Evolutionary conservation across 2,888 invertebrate species (phyloP).

Genomic region (Dermolepida albohirtum): DNA sequence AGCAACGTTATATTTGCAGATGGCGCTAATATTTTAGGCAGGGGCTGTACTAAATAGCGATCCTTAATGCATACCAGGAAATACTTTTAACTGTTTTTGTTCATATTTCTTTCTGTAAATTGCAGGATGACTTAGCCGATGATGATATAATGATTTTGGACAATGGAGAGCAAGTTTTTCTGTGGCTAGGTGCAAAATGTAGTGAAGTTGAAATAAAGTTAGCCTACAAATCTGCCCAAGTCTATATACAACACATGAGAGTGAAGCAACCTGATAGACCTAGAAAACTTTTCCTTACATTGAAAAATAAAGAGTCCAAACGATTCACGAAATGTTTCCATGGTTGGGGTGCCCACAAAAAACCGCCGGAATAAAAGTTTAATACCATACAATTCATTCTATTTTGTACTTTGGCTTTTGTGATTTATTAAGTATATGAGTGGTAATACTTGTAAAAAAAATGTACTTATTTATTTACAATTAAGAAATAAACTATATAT

Average conservation of each 20-base stretch:
- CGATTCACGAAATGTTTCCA: constrained; percentile 99
- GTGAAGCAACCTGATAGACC: constrained; percentile 93
- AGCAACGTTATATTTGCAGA: too few relatives aligned
- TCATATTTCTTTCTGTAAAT: constrained; percentile 44
- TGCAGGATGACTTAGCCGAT: constrained; percentile 96
- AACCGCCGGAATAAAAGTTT: constrained; percentile 75
- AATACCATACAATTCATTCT: constrained; percentile 13
- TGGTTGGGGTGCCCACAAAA: constrained; percentile 95
- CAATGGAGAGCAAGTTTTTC: constrained; percentile 96
- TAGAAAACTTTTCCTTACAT: constrained; percentile 91
- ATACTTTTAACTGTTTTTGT: too few relatives aligned
- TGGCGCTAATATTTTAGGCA: too few relatives aligned
- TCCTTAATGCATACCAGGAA: too few relatives aligned
- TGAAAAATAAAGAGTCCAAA: constrained; percentile 96
- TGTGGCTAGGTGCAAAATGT: constrained; percentile 97
- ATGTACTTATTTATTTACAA: constrained; percentile 12
- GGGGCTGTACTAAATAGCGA: too few relatives aligned
- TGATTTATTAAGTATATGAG: constrained; percentile 32
- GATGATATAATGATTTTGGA: constrained; percentile 99
- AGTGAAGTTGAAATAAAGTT: constrained; percentile 99
- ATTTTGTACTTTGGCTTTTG: constrained; percentile 23
- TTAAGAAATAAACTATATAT: constrained; percentile 21
- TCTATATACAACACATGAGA: constrained; percentile 97
- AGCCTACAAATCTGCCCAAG: constrained; percentile 98
- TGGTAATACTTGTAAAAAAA: constrained; percentile 31